phyloP scores from a whole-genome alignment of 2,797 vertebrate species.

The Sternotherus odoratus region DNA sequence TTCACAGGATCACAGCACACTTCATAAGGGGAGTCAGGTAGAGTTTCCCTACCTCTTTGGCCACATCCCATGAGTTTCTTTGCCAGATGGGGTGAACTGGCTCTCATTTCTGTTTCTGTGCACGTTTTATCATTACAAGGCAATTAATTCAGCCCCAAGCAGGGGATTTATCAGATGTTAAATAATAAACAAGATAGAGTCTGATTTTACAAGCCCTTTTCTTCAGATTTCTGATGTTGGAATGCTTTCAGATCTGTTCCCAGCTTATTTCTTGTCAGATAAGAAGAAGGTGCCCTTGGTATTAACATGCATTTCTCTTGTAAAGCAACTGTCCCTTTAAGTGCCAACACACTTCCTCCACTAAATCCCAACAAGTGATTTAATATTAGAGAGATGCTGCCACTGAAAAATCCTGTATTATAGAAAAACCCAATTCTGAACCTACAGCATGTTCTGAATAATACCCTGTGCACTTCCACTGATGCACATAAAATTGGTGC shows the following conservation, averaged over 20 bases:
- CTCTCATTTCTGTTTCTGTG: background rate
- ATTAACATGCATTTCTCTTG: background rate
- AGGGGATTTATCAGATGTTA: background rate
- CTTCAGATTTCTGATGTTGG: background rate
- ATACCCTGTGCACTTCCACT: background rate
- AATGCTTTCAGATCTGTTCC: background rate
- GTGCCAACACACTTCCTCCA: background rate
- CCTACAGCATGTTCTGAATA: background rate
- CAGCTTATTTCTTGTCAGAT: fast-evolving
- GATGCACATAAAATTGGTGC: background rate
- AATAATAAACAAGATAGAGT: constrained; percentile 1
- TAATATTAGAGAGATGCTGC: constrained; percentile 3
- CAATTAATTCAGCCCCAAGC: background rate
- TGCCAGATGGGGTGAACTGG: background rate
- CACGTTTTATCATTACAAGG: background rate
- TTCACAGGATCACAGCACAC: background rate
- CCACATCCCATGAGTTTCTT: background rate
- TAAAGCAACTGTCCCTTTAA: background rate
- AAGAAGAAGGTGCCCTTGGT: background rate
- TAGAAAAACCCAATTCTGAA: background rate
- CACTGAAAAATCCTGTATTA: background rate
- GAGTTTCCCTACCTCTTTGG: background rate
- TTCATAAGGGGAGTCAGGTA: background rate
- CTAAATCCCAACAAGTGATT: background rate
- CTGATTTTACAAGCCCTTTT: too few species aligned